phyloP scores from a whole-genome alignment of 2,888 invertebrate species.

The Hipparchia semele region DNA sequence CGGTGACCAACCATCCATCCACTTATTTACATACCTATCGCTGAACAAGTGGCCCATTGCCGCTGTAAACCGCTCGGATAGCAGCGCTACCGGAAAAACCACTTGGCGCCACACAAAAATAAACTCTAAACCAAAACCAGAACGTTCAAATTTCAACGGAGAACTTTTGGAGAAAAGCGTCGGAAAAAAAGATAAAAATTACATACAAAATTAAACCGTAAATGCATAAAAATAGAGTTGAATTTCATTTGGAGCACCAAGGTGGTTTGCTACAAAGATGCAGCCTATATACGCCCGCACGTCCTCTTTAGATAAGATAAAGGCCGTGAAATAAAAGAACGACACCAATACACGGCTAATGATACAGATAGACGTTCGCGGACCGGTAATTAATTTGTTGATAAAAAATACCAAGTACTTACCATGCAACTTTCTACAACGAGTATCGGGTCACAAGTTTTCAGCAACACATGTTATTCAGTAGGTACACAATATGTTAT shows the following conservation, averaged over 20 bases:
- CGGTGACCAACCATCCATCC: conserved; percentile 78
- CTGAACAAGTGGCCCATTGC: conserved; percentile 76
- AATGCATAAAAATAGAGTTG: conserved; percentile 37
- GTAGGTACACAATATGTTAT: neutral
- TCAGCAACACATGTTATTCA: conserved; percentile 2
- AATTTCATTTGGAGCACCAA: conserved; percentile 37
- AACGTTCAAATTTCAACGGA: conserved; percentile 42
- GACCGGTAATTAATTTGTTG: conserved; percentile 74
- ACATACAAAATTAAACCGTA: conserved; percentile 43
- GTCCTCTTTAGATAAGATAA: conserved; percentile 83
- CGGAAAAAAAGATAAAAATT: conserved; percentile 47
- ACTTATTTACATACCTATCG: conserved; percentile 80
- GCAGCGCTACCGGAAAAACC: conserved; percentile 75
- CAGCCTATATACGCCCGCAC: conserved; percentile 76
- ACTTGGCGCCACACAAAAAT: conserved; percentile 44
- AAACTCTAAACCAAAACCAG: conserved; percentile 40
- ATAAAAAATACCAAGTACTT: conserved; percentile 29
- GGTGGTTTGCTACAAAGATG: conserved; percentile 66
- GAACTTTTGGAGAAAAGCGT: conserved; percentile 53
- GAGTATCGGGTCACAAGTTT: conserved; percentile 19
- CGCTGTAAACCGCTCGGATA: conserved; percentile 61
- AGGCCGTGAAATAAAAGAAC: conserved; percentile 71
- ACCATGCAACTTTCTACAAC: conserved; percentile 8
- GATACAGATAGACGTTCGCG: conserved; percentile 62
- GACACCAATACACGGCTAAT: conserved; percentile 77